These are phyloP conservation scores for Otocyon megalotis DNA, from an alignment of 2,113 vertebrate genomes.

Conservation along the genomic window DNA sequence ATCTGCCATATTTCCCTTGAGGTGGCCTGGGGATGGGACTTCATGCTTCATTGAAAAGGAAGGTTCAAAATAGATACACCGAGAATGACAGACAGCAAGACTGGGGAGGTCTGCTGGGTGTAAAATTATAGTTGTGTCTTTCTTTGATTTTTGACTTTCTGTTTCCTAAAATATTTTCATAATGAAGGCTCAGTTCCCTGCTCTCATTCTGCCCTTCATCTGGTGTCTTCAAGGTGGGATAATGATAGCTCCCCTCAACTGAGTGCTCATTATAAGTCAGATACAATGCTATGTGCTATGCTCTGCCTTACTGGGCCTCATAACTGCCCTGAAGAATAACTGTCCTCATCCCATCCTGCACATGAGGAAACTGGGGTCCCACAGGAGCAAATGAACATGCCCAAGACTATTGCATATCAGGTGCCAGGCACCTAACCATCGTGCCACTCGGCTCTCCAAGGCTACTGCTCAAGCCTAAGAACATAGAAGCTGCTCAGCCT, in stretches of 20 bases:
- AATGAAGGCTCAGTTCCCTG: not conserved
- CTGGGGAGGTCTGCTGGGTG: not conserved
- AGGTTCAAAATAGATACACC: not conserved
- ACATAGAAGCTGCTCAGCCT: not conserved
- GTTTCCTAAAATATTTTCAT: slow-evolving; percentile 5
- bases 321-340: not conserved
- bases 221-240: not conserved
- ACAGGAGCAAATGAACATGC: not conserved
- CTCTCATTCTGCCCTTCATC: not conserved
- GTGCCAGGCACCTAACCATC: not conserved
- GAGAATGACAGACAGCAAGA: not conserved
- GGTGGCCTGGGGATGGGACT: not conserved
- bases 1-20: not conserved
- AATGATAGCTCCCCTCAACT: not conserved
- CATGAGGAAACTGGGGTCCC: not conserved
- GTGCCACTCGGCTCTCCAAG: not conserved
- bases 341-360: not conserved
- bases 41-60: slow-evolving; percentile 50
- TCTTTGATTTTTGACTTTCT: not conserved
- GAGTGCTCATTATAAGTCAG: fast-evolving
- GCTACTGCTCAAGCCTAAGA: not conserved
- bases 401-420: fast-evolving
- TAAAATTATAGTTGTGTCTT: not conserved
- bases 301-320: not conserved
- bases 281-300: fast-evolving